Percentiles rank a stretch among this genome's conserved stretches.
Evolutionary conservation across 2,797 vertebrate genomes (phyloP).

Genomic region (Corythornis leucogaster): DNA sequence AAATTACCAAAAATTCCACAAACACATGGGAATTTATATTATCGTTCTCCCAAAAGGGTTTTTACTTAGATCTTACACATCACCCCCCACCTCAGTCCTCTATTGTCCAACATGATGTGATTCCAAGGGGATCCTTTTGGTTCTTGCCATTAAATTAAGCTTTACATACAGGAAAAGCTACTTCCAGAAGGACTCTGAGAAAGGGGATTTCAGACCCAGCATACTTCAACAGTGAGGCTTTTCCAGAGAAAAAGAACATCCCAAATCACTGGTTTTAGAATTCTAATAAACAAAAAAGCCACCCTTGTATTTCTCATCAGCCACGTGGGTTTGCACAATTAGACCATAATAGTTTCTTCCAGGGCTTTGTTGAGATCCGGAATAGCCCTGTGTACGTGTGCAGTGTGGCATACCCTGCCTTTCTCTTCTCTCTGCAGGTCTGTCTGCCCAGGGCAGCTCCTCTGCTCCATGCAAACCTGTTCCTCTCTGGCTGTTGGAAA

Average conservation of each 20-base stretch:
- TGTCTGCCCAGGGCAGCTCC: background rate
- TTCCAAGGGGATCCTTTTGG: conserved; percentile 58
- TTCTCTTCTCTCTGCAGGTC: conserved; percentile 44
- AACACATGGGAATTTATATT: background rate
- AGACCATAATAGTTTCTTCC: conserved; percentile 69
- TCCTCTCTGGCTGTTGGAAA: background rate
- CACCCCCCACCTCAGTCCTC: background rate
- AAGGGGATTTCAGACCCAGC: conserved; percentile 45
- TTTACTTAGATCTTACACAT: background rate
- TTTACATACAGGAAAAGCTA: conserved; percentile 41
- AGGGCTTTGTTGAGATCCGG: conserved; percentile 46
- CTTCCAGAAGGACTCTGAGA: conserved; percentile 41
- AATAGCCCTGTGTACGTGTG: background rate
- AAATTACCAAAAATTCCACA: background rate
- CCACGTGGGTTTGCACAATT: conserved; percentile 74
- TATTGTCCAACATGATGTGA: background rate
- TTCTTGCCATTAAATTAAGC: background rate
- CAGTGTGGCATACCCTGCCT: conserved; percentile 8
- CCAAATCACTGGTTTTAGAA: conserved; percentile 39
- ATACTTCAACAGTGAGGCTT: conserved; percentile 16
- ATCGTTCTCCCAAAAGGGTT: background rate
- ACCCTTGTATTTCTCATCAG: conserved; percentile 39
- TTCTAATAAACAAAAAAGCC: background rate
- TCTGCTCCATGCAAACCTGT: background rate
- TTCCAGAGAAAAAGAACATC: conserved; percentile 44